Evolutionary conservation across 1,140 invertebrate genomes (phyloP).

Genomic region (Lepidurus couesii): DNA sequence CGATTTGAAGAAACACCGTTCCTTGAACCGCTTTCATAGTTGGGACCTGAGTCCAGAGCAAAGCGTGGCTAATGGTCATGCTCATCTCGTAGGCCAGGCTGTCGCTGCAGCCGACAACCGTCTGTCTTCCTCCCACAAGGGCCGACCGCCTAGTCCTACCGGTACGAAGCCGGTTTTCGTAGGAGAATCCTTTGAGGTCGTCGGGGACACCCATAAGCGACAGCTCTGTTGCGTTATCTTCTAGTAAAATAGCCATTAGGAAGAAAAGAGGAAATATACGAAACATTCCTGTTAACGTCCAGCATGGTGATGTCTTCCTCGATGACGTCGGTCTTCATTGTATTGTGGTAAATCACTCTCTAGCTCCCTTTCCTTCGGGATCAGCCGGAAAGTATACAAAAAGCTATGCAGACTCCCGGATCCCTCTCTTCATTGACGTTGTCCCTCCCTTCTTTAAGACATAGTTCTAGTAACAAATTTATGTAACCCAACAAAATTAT

Average conservation of each 20-base stretch:
- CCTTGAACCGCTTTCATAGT: conserved; percentile 56
- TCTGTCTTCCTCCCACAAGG: not conserved
- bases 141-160: not conserved
- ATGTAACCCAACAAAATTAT: conserved; percentile 9
- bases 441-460: not conserved
- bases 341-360: conserved; percentile 13
- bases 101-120: not conserved
- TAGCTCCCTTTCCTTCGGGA: not conserved
- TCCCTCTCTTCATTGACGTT: not conserved
- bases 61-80: conserved; percentile 13
- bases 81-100: not conserved
- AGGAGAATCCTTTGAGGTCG: conserved; percentile 15
- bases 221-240: conserved; percentile 4
- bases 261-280: not conserved
- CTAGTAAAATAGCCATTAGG: not conserved
- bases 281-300: conserved; percentile 18
- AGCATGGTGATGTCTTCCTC: not conserved
- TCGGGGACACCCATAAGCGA: not conserved
- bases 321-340: not conserved
- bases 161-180: not conserved
- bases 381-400: not conserved
- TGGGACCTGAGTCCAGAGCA: conserved; percentile 12
- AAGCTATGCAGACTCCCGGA: conserved; percentile 8
- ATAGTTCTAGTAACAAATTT: not conserved
- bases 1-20: conserved; percentile 81